A percentile compares a stretch with the other conserved stretches of the same genome.
Evolutionary conservation across 2,888 invertebrate genomes (phyloP).

Genomic region (Sycophila texana): DNA sequence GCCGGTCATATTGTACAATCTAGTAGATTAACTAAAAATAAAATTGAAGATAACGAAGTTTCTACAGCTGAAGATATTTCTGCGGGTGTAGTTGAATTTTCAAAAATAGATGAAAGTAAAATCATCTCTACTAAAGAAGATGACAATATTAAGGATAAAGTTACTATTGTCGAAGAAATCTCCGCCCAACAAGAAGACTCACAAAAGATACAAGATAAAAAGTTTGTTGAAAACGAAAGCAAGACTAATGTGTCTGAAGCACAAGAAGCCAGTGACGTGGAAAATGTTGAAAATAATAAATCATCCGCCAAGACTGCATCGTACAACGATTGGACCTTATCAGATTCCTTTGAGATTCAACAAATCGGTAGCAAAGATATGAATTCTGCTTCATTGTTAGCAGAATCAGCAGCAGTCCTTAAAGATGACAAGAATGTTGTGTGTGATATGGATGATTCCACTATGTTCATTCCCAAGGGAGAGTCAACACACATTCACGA

Average conservation of each 20-base stretch:
- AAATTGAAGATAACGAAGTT: conserved; percentile 18
- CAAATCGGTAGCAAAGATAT: conserved; percentile 13
- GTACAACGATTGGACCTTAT: conserved; percentile 63
- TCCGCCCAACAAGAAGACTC: background rate
- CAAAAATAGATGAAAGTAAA: conserved; percentile 31
- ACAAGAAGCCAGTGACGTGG: background rate
- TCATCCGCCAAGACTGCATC: conserved; percentile 42
- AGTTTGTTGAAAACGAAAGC: background rate
- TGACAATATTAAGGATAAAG: conserved; percentile 2
- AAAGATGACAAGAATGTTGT: conserved; percentile 35
- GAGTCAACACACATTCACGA: conserved; percentile 66
- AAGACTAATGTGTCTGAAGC: background rate
- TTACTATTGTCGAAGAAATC: conserved; percentile 20
- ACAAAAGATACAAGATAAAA: background rate
- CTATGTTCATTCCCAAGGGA: conserved; percentile 63
- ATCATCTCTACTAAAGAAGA: conserved; percentile 9
- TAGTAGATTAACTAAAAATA: conserved; percentile 27
- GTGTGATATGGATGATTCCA: conserved; percentile 61
- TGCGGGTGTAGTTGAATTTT: background rate
- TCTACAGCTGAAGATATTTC: background rate
- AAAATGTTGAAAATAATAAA: conserved; percentile 34
- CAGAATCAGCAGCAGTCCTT: conserved; percentile 20
- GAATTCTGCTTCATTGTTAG: background rate
- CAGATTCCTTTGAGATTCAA: conserved; percentile 63
- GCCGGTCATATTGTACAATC: too few species aligned